phyloP scores from a whole-genome alignment of 2,797 vertebrate species.

The Gallinago stenura region DNA sequence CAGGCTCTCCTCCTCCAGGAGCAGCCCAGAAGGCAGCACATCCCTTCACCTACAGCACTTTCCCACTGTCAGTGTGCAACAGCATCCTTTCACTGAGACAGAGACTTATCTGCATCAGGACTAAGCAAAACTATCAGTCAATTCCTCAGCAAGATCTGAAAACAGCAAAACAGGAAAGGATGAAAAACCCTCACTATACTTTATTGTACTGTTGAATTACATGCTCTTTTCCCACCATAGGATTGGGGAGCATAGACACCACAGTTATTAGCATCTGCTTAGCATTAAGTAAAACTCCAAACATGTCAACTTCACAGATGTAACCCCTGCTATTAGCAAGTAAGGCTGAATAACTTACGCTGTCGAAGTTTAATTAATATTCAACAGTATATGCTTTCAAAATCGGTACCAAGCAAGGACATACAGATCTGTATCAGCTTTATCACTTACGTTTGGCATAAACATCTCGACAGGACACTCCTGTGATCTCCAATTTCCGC shows the following conservation, averaged over 20 bases:
- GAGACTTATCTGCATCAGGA: neutral
- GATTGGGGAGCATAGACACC: neutral
- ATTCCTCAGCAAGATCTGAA: neutral
- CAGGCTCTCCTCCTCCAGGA: neutral
- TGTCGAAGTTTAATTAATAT: neutral
- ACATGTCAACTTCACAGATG: neutral
- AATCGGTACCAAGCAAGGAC: neutral
- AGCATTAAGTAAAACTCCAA: neutral
- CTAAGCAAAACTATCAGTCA: neutral
- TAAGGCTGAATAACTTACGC: neutral
- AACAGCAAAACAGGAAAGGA: neutral
- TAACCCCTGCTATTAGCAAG: neutral
- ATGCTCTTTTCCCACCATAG: neutral
- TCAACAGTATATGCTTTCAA: neutral
- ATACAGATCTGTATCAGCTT: neutral
- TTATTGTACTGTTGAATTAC: neutral
- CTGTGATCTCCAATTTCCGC: slow-evolving; percentile 90
- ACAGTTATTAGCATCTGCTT: neutral
- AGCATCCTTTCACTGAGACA: neutral
- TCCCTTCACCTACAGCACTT: neutral
- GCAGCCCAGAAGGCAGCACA: neutral
- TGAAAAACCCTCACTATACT: neutral
- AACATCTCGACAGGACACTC: slow-evolving; percentile 90
- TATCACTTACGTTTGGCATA: slow-evolving; percentile 93
- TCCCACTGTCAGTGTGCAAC: fast-evolving